These are phyloP conservation scores for Anagrus nilaparvatae DNA, from an alignment of 1,140 invertebrate species.

Conservation along the genomic window DNA sequence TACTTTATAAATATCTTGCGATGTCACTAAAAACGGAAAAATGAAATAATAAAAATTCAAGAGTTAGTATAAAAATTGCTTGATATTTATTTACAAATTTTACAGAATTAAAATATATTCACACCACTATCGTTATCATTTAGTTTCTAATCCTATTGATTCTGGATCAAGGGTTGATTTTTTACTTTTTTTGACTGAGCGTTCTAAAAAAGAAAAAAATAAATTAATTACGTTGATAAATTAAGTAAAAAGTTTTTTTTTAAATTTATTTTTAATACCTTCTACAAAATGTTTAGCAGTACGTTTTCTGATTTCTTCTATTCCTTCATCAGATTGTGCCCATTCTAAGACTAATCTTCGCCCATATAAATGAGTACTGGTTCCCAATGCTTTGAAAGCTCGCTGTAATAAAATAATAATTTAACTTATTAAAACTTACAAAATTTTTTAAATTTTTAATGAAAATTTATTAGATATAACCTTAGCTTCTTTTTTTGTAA, in stretches of 20 bases:
- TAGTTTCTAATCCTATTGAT: conserved; percentile 18
- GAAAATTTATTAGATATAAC: conserved; percentile 40
- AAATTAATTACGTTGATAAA: conserved; percentile 1
- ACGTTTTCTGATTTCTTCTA: conserved; percentile 73
- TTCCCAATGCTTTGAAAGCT: conserved; percentile 84
- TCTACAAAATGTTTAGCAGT: conserved; percentile 64
- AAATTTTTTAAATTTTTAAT: not conserved
- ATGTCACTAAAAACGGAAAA: too few species aligned
- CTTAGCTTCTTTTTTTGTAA: conserved; percentile 84
- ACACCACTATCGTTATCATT: too few species aligned
- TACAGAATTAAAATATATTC: too few species aligned
- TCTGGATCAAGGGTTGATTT: conserved; percentile 25
- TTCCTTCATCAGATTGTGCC: conserved; percentile 74
- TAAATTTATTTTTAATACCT: conserved; percentile 22
- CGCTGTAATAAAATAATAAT: conserved; percentile 46
- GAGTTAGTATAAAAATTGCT: too few species aligned
- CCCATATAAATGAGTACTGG: conserved; percentile 96
- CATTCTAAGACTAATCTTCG: conserved; percentile 91
- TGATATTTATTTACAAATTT: conserved; percentile 12
- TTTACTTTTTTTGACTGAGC: conserved; percentile 21
- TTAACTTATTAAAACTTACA: too few species aligned
- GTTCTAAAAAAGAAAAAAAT: conserved; percentile 20
- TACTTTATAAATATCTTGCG: too few species aligned
- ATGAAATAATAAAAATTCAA: too few species aligned
- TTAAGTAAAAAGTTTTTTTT: conserved; percentile 9